A percentile compares a stretch with the other conserved stretches of the same genome.
phyloP scores from a whole-genome alignment of 2,113 vertebrate species.

The Chinchilla lanigera region DNA sequence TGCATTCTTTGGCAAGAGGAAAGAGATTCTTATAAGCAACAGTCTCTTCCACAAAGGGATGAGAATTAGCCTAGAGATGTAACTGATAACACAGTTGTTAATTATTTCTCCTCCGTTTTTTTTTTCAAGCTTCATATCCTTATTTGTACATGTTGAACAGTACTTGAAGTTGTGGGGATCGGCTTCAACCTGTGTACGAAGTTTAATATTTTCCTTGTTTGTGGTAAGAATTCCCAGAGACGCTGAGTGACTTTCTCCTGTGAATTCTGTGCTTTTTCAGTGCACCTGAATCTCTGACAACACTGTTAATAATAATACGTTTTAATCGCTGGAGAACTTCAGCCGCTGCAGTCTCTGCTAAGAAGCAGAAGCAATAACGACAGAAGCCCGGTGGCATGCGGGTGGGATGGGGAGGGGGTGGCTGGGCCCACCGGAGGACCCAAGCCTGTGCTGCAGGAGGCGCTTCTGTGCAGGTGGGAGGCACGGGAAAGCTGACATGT shows the following conservation, averaged over 20 bases:
- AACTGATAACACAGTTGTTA: background rate
- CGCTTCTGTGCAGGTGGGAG: background rate
- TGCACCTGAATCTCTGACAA: conserved; percentile 14
- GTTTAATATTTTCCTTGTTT: conserved; percentile 57
- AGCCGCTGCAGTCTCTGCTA: background rate
- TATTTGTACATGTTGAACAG: conserved; percentile 30
- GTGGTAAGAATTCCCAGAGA: conserved; percentile 42
- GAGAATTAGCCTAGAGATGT: background rate
- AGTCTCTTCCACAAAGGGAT: background rate
- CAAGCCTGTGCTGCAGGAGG: background rate
- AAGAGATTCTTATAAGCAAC: background rate
- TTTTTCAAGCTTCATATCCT: conserved; percentile 34
- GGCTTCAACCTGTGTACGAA: conserved; percentile 16
- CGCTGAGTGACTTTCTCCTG: background rate
- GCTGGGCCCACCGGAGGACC: background rate
- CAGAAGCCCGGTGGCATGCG: background rate
- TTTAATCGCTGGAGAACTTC: background rate
- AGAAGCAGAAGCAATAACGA: background rate
- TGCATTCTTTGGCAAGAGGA: background rate
- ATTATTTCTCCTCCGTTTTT: background rate
- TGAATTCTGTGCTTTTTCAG: background rate
- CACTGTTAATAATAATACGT: background rate
- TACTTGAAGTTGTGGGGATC: background rate
- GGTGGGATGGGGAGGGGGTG: too few relatives aligned
- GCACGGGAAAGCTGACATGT: background rate